Percentiles rank a stretch among this genome's conserved stretches.
phyloP scores from a whole-genome alignment of 2,113 vertebrate species.

The Oxygymnocypris stewartii region DNA sequence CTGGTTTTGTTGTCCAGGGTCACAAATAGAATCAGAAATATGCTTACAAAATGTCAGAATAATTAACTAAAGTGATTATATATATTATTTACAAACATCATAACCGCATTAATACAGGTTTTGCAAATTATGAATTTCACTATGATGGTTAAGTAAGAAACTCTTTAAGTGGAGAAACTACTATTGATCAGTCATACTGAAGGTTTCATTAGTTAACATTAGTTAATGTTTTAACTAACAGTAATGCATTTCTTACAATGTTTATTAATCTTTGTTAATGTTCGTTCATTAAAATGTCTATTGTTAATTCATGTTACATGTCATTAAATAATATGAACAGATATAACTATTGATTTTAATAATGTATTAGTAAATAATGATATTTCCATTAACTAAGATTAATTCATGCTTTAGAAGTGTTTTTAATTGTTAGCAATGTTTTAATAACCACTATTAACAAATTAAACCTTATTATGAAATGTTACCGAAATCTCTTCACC shows the following conservation, averaged over 20 bases:
- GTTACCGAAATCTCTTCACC: neutral
- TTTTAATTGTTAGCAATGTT: too few species aligned
- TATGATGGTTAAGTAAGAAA: neutral
- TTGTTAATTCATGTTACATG: neutral
- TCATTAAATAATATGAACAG: neutral
- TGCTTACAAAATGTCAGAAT: too few species aligned
- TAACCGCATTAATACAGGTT: neutral
- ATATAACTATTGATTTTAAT: neutral
- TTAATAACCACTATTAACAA: too few species aligned
- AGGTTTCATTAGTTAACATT: neutral
- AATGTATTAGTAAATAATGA: neutral
- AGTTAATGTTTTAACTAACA: neutral
- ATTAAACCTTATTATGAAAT: neutral
- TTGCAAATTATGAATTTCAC: neutral
- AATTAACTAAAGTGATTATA: too few species aligned
- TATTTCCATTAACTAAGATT: neutral
- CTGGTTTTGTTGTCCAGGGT: too few species aligned
- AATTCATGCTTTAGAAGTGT: neutral
- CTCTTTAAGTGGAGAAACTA: neutral
- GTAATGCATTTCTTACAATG: neutral
- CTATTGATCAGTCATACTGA: neutral
- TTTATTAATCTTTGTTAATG: neutral
- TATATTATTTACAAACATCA: neutral
- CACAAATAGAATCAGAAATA: neutral
- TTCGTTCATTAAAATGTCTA: neutral